These are phyloP conservation scores for Caenorhabditis briggsae DNA, from an alignment of 1,140 invertebrate genomes.

Conservation along the genomic window DNA sequence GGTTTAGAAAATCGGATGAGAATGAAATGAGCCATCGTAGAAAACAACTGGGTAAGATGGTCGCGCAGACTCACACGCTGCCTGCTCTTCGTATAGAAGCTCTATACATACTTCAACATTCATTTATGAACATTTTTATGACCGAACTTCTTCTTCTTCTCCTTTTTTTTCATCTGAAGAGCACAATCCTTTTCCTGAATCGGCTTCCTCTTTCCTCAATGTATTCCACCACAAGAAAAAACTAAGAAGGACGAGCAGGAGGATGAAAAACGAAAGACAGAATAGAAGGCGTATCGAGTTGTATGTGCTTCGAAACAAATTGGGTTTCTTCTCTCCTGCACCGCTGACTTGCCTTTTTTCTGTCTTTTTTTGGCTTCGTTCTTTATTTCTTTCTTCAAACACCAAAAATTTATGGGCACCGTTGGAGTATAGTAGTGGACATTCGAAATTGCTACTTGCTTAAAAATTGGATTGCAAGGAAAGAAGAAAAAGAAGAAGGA, in stretches of 20 bases:
- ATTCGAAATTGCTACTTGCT: neutral
- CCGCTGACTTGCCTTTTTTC: conserved; percentile 6
- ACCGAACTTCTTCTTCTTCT: conserved; percentile 19
- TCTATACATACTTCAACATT: conserved; percentile 23
- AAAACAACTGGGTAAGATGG: neutral
- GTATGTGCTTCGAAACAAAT: conserved; percentile 52
- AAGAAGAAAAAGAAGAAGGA: neutral
- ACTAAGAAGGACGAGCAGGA: neutral
- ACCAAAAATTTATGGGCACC: conserved; percentile 23
- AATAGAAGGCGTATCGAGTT: conserved; percentile 45
- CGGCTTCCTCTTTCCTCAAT: neutral
- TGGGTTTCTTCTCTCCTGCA: conserved; percentile 35
- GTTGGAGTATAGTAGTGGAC: neutral
- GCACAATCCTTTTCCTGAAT: conserved; percentile 33
- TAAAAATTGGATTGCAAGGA: neutral
- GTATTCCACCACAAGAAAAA: conserved; percentile 11
- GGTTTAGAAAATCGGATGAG: too few species aligned
- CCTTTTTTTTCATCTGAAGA: neutral
- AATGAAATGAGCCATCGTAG: neutral
- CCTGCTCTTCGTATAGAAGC: neutral
- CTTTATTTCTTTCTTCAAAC: conserved; percentile 28
- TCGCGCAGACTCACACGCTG: neutral
- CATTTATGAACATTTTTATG: conserved; percentile 56
- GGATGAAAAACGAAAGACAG: conserved; percentile 7
- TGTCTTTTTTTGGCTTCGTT: neutral